Percentiles rank a stretch among this genome's conserved stretches.
Evolutionary conservation across 2,113 vertebrate species (phyloP).

Genomic region (Apodemus sylvaticus): DNA sequence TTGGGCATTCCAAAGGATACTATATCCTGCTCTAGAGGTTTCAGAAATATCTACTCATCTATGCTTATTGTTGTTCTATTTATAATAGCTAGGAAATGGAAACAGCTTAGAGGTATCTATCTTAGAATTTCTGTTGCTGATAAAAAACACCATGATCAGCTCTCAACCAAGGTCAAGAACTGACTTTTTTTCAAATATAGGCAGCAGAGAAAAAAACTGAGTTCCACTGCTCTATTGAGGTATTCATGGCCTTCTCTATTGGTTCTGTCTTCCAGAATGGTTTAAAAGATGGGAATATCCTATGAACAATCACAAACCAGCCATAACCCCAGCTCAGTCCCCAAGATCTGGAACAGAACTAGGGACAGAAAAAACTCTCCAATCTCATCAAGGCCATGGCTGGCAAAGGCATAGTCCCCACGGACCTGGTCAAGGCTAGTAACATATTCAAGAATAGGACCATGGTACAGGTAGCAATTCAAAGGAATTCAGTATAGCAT

Average conservation of each 20-base stretch:
- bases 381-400: too few species aligned
- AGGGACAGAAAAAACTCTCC: neutral
- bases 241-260: neutral
- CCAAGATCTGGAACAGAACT: neutral
- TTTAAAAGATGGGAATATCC: neutral
- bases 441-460: neutral
- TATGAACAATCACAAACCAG: neutral
- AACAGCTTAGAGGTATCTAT: neutral
- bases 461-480: neutral
- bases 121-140: neutral
- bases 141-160: neutral
- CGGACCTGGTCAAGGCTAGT: neutral
- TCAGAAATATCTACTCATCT: neutral
- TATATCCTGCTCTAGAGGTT: neutral
- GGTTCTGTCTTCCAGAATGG: neutral
- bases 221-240: neutral
- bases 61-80: neutral
- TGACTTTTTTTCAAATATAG: neutral
- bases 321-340: neutral
- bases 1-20: neutral
- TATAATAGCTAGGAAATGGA: neutral
- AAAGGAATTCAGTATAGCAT: neutral
- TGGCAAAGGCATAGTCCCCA: neutral
- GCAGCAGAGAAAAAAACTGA: neutral
- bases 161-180: neutral